Evolutionary conservation across 1,140 invertebrate genomes (phyloP), one percentile per base, ranked within the genome.

Genomic region (Semibalanus balanoides): DNA sequence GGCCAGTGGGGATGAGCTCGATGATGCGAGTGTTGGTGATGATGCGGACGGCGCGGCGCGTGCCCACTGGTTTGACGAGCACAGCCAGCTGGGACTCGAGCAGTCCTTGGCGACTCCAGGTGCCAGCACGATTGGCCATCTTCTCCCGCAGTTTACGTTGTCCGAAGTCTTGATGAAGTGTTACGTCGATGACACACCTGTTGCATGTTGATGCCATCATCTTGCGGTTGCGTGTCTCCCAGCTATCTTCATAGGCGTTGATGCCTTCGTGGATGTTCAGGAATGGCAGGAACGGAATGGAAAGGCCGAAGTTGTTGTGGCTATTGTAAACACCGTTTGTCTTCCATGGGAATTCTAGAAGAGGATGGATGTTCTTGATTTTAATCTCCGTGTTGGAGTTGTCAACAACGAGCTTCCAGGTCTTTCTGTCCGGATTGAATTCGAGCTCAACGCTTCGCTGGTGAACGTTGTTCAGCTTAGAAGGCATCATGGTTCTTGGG

Each of bases 31-130:
- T 30, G 19, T 19, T 70, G 40, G 76, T 76, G 30, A 77, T 25
- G 71, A 77, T 77, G n/a, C 64, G 51, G 14, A 64, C 51, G 51
- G 51, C 51, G 14, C 22, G 11, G 14, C 51, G 51, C 9, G 22
- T 19, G 51, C 51, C 30, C 22, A 77, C 28, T 25, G 28, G 29
- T 27, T 76, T 74, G 40, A 70, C 74, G 64, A 77, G 74, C 28
- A 77, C n/a, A 19, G 35, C 74, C 30, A 77, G 77, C 31, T 64
- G 14, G 30, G 51, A 27, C 19, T 28, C 71, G 76, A 77, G 72
- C 76, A 77, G 71, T 77, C 76, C 25, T 30, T 71, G 30, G 74
- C 74, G 22, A 77, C n/a, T n/a, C 25, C 25, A 77, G 17, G 27
- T 77, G 76, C 51, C 43, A 77, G 76, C 76, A 77, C 14, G 51